Conservation (phyloP, 2,113 vertebrate genomes). For the Ceuthmochares aereus region DNA sequence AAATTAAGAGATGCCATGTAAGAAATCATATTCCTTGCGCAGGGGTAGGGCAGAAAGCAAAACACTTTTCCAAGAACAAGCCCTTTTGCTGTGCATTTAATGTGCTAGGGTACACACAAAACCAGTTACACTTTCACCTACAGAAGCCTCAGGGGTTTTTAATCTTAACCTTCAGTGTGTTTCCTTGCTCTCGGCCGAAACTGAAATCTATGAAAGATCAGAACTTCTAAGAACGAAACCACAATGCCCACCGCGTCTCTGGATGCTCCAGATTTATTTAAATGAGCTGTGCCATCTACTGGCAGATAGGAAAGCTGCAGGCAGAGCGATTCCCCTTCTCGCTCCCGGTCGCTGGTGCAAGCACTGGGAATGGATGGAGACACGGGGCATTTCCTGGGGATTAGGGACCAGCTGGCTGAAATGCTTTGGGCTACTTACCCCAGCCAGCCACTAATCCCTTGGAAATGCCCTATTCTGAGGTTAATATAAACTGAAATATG, state of each 20-base stretch:
- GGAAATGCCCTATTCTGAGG: conserved; percentile 32
- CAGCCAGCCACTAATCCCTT: conserved; percentile 51
- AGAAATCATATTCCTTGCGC: neutral
- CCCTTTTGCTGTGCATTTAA: rapidly evolving
- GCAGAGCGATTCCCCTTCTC: neutral
- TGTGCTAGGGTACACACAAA: rapidly evolving
- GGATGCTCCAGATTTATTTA: conserved; percentile 16
- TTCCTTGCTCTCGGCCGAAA: neutral
- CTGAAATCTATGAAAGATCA: conserved; percentile 29
- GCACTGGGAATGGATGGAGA: conserved; percentile 32
- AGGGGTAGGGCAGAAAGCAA: neutral
- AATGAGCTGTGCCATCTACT: conserved; percentile 68
- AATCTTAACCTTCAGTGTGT: neutral
- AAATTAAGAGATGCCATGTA: neutral
- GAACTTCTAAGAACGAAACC: conserved; percentile 29
- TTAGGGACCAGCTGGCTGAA: conserved; percentile 48
- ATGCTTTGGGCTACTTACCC: conserved; percentile 43
- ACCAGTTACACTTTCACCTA: neutral
- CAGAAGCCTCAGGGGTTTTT: neutral
- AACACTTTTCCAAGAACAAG: neutral
- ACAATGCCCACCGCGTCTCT: neutral
- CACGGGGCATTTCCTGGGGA: conserved; percentile 64
- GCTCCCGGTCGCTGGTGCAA: neutral
- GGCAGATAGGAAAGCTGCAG: conserved; percentile 39
- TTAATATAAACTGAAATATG: neutral